Evolutionary conservation across 2,797 vertebrate genomes (phyloP).

Genomic region (Enteromius fasciolatus): DNA sequence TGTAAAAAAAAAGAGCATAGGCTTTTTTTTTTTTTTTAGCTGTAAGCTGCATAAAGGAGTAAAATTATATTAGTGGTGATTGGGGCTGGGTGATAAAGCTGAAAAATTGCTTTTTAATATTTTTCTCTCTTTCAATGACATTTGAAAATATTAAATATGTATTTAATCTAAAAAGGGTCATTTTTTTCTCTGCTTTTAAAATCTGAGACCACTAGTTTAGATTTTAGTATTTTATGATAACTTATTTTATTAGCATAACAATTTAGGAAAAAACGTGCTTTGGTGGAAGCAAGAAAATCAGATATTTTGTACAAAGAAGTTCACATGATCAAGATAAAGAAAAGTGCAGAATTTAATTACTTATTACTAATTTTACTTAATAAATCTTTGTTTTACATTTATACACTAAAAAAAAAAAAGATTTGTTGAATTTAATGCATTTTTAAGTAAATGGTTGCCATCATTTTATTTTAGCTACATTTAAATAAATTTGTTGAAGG

Average conservation of each 20-base stretch:
- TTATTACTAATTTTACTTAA: neutral
- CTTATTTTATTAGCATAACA: conserved; percentile 6
- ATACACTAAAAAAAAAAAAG: no score
- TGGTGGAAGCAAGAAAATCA: neutral
- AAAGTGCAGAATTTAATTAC: neutral
- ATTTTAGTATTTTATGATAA: neutral
- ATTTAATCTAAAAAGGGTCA: neutral
- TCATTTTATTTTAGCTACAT: no score
- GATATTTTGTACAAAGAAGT: neutral
- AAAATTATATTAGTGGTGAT: conserved; percentile 3
- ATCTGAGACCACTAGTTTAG: neutral
- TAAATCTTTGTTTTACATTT: no score
- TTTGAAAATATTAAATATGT: neutral
- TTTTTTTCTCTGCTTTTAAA: neutral
- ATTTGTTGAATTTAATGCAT: no score
- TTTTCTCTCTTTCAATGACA: neutral
- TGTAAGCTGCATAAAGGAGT: neutral
- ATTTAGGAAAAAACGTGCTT: neutral
- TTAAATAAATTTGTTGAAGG: no score
- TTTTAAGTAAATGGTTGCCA: no score
- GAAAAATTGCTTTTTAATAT: neutral
- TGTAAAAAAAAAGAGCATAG: neutral
- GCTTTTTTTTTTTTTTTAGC: neutral
- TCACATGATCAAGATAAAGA: neutral
- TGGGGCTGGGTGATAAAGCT: neutral